Conservation (phyloP, 2,888 invertebrate genomes). For the Drosophila melanosoma region DNA sequence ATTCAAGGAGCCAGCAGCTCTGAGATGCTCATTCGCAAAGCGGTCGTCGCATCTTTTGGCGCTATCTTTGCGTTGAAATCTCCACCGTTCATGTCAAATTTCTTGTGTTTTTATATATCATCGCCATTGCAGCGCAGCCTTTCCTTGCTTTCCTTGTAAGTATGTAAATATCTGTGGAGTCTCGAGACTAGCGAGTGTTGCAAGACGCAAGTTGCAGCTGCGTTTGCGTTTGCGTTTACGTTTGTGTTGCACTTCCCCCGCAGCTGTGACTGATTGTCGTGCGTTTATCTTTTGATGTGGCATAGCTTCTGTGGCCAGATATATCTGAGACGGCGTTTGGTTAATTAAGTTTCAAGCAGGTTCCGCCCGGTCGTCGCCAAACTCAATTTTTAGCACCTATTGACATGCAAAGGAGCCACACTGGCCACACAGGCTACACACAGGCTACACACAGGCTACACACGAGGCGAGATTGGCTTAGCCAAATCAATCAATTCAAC, state of each 20-base stretch:
- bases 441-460: background rate
- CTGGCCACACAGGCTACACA: slow-evolving; percentile 1
- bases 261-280: slow-evolving; percentile 82
- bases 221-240: slow-evolving; percentile 13
- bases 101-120: slow-evolving; percentile 81
- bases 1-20: slow-evolving; percentile 69
- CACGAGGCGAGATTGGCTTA: slow-evolving; percentile 24
- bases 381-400: slow-evolving; percentile 75
- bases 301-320: slow-evolving; percentile 74
- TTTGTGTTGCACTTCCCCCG: slow-evolving; percentile 58
- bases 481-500: slow-evolving; percentile 81
- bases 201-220: slow-evolving; percentile 59
- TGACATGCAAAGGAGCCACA: slow-evolving; percentile 66
- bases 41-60: slow-evolving; percentile 78
- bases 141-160: slow-evolving; percentile 76
- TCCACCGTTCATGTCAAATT: slow-evolving; percentile 80
- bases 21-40: slow-evolving; percentile 63
- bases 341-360: slow-evolving; percentile 74
- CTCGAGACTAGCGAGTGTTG: slow-evolving; percentile 27
- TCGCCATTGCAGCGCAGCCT: slow-evolving; percentile 60
- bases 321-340: slow-evolving; percentile 49
- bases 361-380: slow-evolving; percentile 57
- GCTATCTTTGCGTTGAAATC: slow-evolving; percentile 79
- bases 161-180: slow-evolving; percentile 71
- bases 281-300: slow-evolving; percentile 80